Base-by-base conservation (phyloP, 2,797 vertebrate species). In the Amblyopsis hoosieri region DNA sequence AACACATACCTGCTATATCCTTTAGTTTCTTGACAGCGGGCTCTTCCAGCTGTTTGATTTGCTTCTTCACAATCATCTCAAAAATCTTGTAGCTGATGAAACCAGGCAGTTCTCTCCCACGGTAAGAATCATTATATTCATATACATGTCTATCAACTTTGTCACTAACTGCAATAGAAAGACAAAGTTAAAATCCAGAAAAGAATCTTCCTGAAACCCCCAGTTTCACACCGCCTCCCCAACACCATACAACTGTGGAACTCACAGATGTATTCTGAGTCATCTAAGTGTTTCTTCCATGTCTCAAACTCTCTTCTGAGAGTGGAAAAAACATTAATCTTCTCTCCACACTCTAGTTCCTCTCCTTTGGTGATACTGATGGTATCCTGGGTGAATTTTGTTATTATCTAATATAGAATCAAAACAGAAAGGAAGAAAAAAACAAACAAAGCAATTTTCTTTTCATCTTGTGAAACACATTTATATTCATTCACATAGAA, bases 81-180 rank as follows among this genome's bases (percentile, higher is more conserved):
- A 96, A 96, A 0, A 88, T 94, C 68, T 76, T 95, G 78, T 94
- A 96, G 76, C 89, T 96, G 81, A 89, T 89, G 76, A 97, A 96
- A 0, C 94, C 94, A 0, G 93, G 94, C 37, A 96, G 90, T 66
- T 95, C 95, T 78, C 92, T 83, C 2, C 95, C 95, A 8, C 94
- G 90, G 64, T 93, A 94, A 13, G 6, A 89, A 0, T 78, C 67
- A 66, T 96, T 94, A 5, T 94, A 94, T 3, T 63, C 58, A 1
- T 0, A 12, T 0, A 89, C 68, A 67, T 92, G 86, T 0, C 0
- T 12, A 1, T 76, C 60, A 10, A 94, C 74, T 0, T 0, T 63
- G 0, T 0, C 3, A 45, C 84, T 84, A 72, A 91, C 95, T 96
- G 69, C 0, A 85, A 77, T 31, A 70, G 0, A 66, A 3, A 60